These are phyloP conservation scores for Pristionchus fissidentatus DNA, from an alignment of 2,888 invertebrate species.

Conservation along the genomic window DNA sequence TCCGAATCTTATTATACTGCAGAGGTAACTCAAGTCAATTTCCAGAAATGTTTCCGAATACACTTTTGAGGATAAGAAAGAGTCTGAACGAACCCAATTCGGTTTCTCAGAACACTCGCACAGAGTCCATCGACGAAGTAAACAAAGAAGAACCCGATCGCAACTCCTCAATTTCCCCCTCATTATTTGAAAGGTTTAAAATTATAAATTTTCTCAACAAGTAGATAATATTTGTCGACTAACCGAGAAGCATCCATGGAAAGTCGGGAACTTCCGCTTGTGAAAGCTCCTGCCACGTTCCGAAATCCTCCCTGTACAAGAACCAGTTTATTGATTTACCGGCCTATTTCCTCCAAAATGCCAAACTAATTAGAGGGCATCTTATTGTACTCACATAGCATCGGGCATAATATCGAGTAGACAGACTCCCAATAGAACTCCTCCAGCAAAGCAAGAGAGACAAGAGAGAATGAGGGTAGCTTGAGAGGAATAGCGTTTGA, in stretches of 20 bases:
- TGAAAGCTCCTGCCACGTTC: conserved; percentile 33
- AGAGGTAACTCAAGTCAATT: too few species aligned
- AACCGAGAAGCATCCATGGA: conserved; percentile 50
- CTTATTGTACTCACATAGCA: neutral
- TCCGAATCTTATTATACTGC: too few species aligned
- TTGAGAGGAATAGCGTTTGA: conserved; percentile 31
- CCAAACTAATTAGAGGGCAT: neutral
- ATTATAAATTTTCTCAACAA: neutral
- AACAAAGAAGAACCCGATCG: conserved; percentile 68
- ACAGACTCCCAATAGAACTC: conserved; percentile 33
- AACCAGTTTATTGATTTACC: neutral
- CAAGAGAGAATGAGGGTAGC: conserved; percentile 53
- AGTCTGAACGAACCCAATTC: conserved; percentile 2
- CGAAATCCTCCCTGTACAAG: conserved; percentile 51
- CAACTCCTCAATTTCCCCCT: conserved; percentile 47
- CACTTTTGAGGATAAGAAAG: neutral
- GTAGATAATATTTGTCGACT: too few species aligned
- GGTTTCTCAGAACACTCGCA: conserved; percentile 31
- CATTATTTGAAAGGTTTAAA: neutral
- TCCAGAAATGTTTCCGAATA: neutral
- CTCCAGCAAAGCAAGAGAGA: conserved; percentile 37
- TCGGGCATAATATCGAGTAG: conserved; percentile 41
- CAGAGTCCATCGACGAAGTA: conserved; percentile 67
- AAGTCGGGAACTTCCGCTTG: conserved; percentile 50
- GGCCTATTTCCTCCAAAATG: neutral